A percentile compares a stretch with the other conserved stretches of the same genome.
These are phyloP conservation scores for Cydia splendana DNA, from an alignment of 1,140 invertebrate genomes.

Conservation along the genomic window DNA sequence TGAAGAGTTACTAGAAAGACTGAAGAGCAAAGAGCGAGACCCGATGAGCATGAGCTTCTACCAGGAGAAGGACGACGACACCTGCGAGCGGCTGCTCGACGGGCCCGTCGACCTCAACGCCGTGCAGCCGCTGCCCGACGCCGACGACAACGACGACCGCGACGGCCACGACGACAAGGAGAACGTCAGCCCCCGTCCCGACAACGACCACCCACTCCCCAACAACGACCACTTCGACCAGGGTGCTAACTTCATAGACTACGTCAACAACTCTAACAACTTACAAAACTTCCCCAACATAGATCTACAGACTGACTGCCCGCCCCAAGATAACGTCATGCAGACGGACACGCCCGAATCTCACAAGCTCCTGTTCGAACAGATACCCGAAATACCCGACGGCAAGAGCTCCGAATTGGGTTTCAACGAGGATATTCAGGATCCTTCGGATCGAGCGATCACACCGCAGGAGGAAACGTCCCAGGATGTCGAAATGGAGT, in stretches of 20 bases:
- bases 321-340: slow-evolving; percentile 56
- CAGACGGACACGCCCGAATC: slow-evolving; percentile 76
- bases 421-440: slow-evolving; percentile 65
- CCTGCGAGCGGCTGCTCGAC: slow-evolving; percentile 72
- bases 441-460: slow-evolving; percentile 58
- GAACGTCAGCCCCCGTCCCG: slow-evolving; percentile 62
- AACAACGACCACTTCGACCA: slow-evolving; percentile 44
- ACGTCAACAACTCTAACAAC: slow-evolving; percentile 54
- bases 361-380: slow-evolving; percentile 75
- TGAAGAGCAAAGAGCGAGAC: slow-evolving; percentile 81
- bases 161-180: slow-evolving; percentile 63
- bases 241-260: slow-evolving; percentile 60
- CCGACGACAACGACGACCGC: slow-evolving; percentile 78
- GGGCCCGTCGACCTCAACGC: slow-evolving; percentile 82
- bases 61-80: slow-evolving; percentile 82
- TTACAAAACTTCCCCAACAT: slow-evolving; percentile 61
- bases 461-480: slow-evolving; percentile 64
- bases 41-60: slow-evolving; percentile 87
- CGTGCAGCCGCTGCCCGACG: slow-evolving; percentile 82
- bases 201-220: slow-evolving; percentile 61
- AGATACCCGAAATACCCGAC: slow-evolving; percentile 77
- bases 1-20: slow-evolving; percentile 75
- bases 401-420: slow-evolving; percentile 75
- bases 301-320: slow-evolving; percentile 60
- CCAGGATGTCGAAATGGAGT: slow-evolving; percentile 65